Evolutionary conservation across 2,888 invertebrate genomes (phyloP), one percentile per base, ranked within the genome.

Genomic region (Xestia ashworthii): DNA sequence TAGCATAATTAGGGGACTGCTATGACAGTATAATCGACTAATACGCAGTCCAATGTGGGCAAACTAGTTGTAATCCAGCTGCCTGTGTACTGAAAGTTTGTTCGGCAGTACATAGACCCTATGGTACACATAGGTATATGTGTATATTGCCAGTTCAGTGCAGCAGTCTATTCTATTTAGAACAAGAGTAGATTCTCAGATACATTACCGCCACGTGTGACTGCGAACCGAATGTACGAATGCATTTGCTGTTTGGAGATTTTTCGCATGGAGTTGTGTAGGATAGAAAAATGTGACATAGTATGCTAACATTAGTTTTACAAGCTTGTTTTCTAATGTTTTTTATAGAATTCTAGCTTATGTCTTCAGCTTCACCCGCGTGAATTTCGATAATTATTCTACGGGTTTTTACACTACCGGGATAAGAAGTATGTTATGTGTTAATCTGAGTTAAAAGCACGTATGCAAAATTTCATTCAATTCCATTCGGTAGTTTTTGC

Each of bases 151-250:
- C 25, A 22, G n/a, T 77, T 62, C 50, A 25, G 53, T 22, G 53
- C 55, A 44, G 58, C 66, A 71, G 65, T 60, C 60, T 66, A 66
- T 84, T 80, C 38, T 53, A 66, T 70, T 72, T 14, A 41, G 9
- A 60, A 80, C 60, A 53, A 76, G 62, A 72, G 55, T 66, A 75
- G 46, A 81, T 76, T 73, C 62, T n/a, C 69, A 68, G 72, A 73
- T 76, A 73, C 76, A 73, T 84, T 81, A 64, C 85, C 12, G n/a
- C 38, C 76, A 76, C 72, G 62, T 73, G 81, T 48, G 81, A 75
- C 64, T 48, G 14, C 16, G 25, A 69, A 22, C 14, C 0, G 16
- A 55, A 44, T 55, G n/a, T 66, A 38, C 44, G 48, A 74, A 74
- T 65, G 41, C 48, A 74, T 65, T 65, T 58, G n/a, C 32, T 53